Conservation (phyloP, 2,113 vertebrate genomes). For the Pseudois nayaur region DNA sequence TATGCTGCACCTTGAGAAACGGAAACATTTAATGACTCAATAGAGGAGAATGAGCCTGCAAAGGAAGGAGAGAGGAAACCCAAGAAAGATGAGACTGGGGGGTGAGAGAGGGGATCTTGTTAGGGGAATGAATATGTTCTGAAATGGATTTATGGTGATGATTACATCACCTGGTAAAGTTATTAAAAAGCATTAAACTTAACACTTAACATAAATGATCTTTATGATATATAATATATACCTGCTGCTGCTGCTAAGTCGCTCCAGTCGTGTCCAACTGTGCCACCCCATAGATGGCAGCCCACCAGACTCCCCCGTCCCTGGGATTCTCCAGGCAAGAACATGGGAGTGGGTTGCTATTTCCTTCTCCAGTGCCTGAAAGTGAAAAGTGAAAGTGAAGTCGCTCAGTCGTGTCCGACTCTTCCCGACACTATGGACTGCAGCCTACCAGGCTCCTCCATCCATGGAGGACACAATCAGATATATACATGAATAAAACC, state of each 20-base stretch:
- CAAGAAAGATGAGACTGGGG: background rate
- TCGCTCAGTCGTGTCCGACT: fast-evolving
- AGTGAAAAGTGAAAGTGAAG: too few species aligned
- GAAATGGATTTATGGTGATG: background rate
- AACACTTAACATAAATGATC: background rate
- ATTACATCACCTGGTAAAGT: background rate
- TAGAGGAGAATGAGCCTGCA: background rate
- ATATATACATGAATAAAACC: background rate
- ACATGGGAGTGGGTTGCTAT: too few species aligned
- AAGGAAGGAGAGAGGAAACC: background rate
- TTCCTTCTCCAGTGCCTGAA: too few species aligned
- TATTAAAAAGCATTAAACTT: background rate
- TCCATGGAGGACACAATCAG: too few species aligned
- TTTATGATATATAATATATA: background rate
- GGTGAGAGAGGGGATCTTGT: background rate
- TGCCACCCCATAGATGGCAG: too few species aligned
- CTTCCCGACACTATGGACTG: fast-evolving
- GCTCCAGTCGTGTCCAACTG: too few species aligned
- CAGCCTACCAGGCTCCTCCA: too few species aligned
- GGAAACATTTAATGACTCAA: background rate
- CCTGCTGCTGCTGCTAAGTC: background rate
- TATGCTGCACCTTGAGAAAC: background rate
- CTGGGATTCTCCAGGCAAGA: too few species aligned
- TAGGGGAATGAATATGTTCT: background rate
- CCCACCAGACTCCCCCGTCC: too few species aligned